Conservation (phyloP, 2,888 invertebrate species). For the Lottia gigantea region DNA sequence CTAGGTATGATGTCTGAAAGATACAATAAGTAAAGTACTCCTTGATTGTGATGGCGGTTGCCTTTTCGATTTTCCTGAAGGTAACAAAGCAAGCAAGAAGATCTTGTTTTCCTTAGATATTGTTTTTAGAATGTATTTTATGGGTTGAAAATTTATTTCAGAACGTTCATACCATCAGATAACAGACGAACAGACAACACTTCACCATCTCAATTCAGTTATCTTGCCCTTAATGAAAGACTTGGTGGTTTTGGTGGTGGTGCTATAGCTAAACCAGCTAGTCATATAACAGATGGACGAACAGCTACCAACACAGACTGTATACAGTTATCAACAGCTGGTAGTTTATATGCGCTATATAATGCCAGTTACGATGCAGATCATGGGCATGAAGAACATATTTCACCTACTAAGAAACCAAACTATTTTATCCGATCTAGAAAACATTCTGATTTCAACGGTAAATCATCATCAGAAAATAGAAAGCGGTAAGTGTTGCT, state of each 20-base stretch:
- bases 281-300: constrained; percentile 37
- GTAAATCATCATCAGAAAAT: too few relatives aligned
- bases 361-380: constrained; percentile 28
- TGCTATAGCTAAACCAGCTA: constrained; percentile 40
- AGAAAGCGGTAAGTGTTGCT: too few relatives aligned
- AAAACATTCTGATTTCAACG: too few relatives aligned
- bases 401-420: constrained; percentile 1
- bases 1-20: too few relatives aligned
- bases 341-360: constrained; percentile 49
- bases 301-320: constrained; percentile 33
- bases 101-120: too few relatives aligned
- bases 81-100: too few relatives aligned
- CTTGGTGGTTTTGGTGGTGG: constrained; percentile 16
- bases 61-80: too few relatives aligned
- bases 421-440: not conserved
- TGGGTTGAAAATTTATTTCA: not conserved
- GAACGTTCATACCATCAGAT: not conserved
- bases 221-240: constrained; percentile 11
- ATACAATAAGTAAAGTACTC: too few relatives aligned
- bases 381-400: not conserved
- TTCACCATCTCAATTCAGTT: constrained; percentile 19
- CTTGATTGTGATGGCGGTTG: too few relatives aligned
- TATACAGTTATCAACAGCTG: constrained; percentile 40
- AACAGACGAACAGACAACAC: not conserved
- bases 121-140: too few relatives aligned